A percentile compares a stretch with the other conserved stretches of the same genome.
These are phyloP conservation scores for Julus scandinavius DNA, from an alignment of 2,888 invertebrate genomes.

Conservation along the genomic window DNA sequence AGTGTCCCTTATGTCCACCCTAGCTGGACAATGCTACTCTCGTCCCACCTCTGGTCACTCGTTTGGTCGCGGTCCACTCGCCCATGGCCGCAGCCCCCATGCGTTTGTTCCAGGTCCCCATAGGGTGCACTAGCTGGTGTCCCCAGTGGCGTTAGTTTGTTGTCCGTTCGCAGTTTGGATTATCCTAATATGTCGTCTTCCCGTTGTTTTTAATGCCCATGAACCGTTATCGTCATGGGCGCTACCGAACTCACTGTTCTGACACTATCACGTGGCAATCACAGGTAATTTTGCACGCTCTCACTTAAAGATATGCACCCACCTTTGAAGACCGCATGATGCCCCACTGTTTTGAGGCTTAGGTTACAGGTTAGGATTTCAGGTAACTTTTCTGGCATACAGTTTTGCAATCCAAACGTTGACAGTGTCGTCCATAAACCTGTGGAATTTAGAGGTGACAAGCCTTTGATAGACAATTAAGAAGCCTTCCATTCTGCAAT, in stretches of 20 bases:
- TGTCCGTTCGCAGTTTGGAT: constrained; percentile 4
- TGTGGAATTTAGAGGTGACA: neutral
- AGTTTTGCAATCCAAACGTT: neutral
- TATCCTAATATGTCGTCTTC: neutral
- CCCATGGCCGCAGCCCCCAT: constrained; percentile 14
- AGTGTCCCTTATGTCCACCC: constrained; percentile 36
- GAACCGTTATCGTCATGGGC: neutral
- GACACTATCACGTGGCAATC: constrained; percentile 20
- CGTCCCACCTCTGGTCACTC: constrained; percentile 30
- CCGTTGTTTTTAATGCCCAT: neutral
- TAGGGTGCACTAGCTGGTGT: constrained; percentile 6
- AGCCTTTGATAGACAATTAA: neutral
- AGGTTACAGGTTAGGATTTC: neutral
- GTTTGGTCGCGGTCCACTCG: constrained; percentile 37
- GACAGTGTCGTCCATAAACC: neutral
- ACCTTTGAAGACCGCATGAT: neutral
- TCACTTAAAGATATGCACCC: neutral
- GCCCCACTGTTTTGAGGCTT: neutral
- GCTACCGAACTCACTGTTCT: neutral
- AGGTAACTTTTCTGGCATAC: neutral
- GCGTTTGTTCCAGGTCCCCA: neutral
- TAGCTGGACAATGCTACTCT: neutral
- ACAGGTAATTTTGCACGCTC: constrained; percentile 34
- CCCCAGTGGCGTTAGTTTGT: neutral
- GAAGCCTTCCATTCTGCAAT: too few relatives aligned